phyloP scores from a whole-genome alignment of 2,888 invertebrate genomes.

The Chrysolina americana region DNA sequence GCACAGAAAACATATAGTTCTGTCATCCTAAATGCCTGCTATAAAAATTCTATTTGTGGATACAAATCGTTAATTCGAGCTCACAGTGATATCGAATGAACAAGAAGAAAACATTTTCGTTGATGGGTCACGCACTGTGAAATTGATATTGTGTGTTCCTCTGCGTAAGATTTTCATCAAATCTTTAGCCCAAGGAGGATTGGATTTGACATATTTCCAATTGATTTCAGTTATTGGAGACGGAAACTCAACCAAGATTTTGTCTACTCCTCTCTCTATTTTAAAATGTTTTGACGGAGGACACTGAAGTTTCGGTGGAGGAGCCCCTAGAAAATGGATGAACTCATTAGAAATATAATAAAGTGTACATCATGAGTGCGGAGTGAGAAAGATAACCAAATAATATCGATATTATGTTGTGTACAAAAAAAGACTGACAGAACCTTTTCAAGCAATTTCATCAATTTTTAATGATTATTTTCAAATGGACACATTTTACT shows the following conservation, averaged over 20 bases:
- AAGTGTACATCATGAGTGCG: too few species aligned
- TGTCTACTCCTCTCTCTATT: slow-evolving; percentile 8
- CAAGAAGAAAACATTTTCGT: slow-evolving; percentile 64
- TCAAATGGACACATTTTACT: too few species aligned
- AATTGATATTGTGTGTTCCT: slow-evolving; percentile 70
- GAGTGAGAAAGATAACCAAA: too few species aligned
- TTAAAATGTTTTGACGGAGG: slow-evolving; percentile 69
- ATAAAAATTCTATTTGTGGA: slow-evolving; percentile 6
- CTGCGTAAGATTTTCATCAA: slow-evolving; percentile 70
- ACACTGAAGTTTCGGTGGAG: slow-evolving; percentile 65
- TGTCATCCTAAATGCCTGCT: not conserved
- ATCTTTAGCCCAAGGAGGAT: slow-evolving; percentile 71
- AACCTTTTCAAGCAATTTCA: too few species aligned
- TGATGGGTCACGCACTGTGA: slow-evolving; percentile 71
- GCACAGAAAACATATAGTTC: not conserved
- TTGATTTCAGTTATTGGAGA: slow-evolving; percentile 69
- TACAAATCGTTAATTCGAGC: slow-evolving; percentile 16
- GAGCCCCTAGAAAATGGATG: slow-evolving; percentile 27
- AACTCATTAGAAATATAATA: too few species aligned
- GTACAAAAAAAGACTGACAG: too few species aligned
- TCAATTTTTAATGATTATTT: too few species aligned
- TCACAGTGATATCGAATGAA: slow-evolving; percentile 51
- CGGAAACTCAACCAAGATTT: slow-evolving; percentile 59
- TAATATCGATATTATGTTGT: too few species aligned
- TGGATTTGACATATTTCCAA: slow-evolving; percentile 71